Evolutionary conservation across 1,140 invertebrate genomes (phyloP).

Genomic region (Drosophila chauvacae): DNA sequence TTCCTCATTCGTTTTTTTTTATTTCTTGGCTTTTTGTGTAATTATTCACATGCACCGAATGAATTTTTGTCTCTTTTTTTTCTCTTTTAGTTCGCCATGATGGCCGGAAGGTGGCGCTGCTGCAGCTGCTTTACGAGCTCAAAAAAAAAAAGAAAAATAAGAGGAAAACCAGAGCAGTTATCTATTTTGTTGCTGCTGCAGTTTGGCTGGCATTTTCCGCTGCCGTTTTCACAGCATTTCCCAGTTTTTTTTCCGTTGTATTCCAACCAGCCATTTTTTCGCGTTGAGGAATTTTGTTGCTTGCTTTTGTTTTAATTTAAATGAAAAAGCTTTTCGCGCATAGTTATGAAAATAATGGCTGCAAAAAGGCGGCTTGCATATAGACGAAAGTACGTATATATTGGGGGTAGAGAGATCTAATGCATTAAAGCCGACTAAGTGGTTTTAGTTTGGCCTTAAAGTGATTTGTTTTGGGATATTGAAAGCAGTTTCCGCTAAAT

Average conservation of each 20-base stretch:
- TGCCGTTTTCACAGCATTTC: conserved; percentile 72
- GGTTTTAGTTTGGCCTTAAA: conserved; percentile 45
- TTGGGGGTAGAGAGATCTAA: conserved; percentile 30
- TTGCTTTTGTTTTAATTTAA: conserved; percentile 67
- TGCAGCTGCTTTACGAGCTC: conserved; percentile 78
- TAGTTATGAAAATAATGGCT: conserved; percentile 79
- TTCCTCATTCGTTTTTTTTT: conserved; percentile 44
- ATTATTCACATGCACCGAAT: conserved; percentile 70
- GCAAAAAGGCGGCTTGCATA: conserved; percentile 8
- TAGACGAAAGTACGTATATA: not conserved
- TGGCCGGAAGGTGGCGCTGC: conserved; percentile 74
- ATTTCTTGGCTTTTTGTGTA: conserved; percentile 67
- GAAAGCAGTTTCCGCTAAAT: not conserved
- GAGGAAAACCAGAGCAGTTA: conserved; percentile 44
- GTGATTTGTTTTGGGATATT: conserved; percentile 10
- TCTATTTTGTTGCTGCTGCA: conserved; percentile 63
- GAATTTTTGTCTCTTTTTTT: conserved; percentile 42
- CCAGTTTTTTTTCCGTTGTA: conserved; percentile 23
- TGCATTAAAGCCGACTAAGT: conserved; percentile 48
- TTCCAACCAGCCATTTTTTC: conserved; percentile 17
- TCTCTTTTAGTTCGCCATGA: conserved; percentile 33
- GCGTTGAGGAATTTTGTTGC: conserved; percentile 36
- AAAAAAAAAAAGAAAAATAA: conserved; percentile 33
- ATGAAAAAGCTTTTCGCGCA: conserved; percentile 81
- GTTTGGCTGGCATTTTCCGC: conserved; percentile 66